phyloP scores from a whole-genome alignment of 2,797 vertebrate species.

The Lerista edwardsae region DNA sequence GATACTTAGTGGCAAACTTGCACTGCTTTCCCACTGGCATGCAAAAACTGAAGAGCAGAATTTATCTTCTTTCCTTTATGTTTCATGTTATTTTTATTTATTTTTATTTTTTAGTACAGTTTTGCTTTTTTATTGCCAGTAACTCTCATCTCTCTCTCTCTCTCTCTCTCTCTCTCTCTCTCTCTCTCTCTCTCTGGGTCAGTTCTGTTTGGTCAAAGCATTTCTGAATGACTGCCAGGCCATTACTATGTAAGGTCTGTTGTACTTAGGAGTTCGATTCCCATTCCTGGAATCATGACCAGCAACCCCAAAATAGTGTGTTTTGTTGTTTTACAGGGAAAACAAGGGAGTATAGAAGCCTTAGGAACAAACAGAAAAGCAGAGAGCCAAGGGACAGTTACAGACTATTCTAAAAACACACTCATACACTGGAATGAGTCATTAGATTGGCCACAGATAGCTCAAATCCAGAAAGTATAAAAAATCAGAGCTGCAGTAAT shows the following conservation, averaged over 20 bases:
- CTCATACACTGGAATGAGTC: conserved; percentile 40
- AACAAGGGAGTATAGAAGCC: conserved; percentile 65
- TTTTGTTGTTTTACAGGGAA: conserved; percentile 71
- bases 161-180: neutral
- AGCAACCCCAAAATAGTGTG: conserved; percentile 74
- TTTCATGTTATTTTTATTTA: conserved; percentile 48
- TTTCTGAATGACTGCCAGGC: conserved; percentile 75
- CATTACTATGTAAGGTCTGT: conserved; percentile 74
- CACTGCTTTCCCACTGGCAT: conserved; percentile 62
- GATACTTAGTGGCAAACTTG: conserved; percentile 65
- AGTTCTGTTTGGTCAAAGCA: conserved; percentile 64
- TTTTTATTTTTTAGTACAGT: neutral
- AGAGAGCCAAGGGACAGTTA: conserved; percentile 61
- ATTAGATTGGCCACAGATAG: conserved; percentile 44
- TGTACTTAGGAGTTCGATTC: conserved; percentile 73
- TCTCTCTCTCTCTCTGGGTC: neutral
- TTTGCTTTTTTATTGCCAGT: conserved; percentile 62
- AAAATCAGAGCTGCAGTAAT: conserved; percentile 18
- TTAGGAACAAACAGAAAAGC: conserved; percentile 63
- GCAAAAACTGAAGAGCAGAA: conserved; percentile 63
- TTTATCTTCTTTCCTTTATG: conserved; percentile 64
- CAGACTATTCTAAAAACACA: conserved; percentile 55
- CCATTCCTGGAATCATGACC: conserved; percentile 74
- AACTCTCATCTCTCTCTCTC: conserved; percentile 34
- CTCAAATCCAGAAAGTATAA: conserved; percentile 40